Evolutionary conservation across 1,140 invertebrate species (phyloP).

Genomic region (Drosophila nannoptera): DNA sequence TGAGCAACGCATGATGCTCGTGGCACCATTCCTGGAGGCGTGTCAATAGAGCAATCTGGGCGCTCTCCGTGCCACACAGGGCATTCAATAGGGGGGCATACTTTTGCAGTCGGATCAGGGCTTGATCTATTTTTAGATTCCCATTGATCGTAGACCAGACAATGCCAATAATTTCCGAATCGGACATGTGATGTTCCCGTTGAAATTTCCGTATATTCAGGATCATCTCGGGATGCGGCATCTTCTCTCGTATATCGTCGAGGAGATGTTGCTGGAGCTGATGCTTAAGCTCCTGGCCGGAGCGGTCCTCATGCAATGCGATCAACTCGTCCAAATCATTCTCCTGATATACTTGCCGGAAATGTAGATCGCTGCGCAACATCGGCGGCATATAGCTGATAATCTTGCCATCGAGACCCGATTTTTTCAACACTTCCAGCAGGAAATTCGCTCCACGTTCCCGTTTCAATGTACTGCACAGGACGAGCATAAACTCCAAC

Average conservation of each 20-base stretch:
- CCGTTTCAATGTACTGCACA: constrained; percentile 20
- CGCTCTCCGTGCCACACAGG: constrained; percentile 21
- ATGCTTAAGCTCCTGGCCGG: constrained; percentile 1
- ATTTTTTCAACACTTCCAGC: constrained; percentile 15
- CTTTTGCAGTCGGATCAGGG: constrained; percentile 9
- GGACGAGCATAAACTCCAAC: constrained; percentile 20
- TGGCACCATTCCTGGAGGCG: constrained; percentile 31
- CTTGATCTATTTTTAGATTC: constrained; percentile 1
- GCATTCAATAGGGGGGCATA: constrained; percentile 27
- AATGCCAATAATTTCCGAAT: constrained; percentile 24
- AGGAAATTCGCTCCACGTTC: constrained; percentile 5
- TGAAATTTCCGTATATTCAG: constrained; percentile 28
- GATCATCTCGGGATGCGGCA: constrained; percentile 15
- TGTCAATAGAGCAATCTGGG: constrained; percentile 23
- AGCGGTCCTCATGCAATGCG: constrained; percentile 9
- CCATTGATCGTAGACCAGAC: constrained; percentile 31
- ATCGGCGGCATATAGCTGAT: constrained; percentile 31
- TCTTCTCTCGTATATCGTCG: constrained; percentile 21
- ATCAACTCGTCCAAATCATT: constrained; percentile 21
- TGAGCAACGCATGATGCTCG: constrained; percentile 20
- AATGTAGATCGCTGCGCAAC: constrained; percentile 28
- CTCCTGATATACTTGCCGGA: constrained; percentile 25
- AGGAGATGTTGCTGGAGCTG: constrained; percentile 8
- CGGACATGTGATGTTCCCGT: constrained; percentile 24
- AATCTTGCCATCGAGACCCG: constrained; percentile 16